Conservation (phyloP, 2,888 invertebrate genomes). For the Pollenia labialis region DNA sequence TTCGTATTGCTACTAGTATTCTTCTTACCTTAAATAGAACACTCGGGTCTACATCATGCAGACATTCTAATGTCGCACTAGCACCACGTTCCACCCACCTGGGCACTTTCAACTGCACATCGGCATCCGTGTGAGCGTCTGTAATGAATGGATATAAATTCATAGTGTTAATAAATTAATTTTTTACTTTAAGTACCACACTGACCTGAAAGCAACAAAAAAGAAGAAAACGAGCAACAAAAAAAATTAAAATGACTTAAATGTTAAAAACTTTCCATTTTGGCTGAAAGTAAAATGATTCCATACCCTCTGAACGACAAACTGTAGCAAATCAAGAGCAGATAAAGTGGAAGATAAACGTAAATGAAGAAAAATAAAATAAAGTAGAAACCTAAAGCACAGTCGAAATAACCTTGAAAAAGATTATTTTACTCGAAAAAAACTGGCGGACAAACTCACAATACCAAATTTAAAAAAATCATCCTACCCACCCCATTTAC, state of each 20-base stretch:
- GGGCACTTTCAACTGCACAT: slow-evolving; percentile 88
- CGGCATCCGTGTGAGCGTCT: slow-evolving; percentile 85
- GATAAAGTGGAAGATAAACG: slow-evolving; percentile 17
- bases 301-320: slow-evolving; percentile 24
- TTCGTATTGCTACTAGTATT: background rate
- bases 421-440: slow-evolving; percentile 11
- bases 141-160: slow-evolving; percentile 66
- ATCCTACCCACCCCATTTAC: background rate
- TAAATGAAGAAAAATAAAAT: slow-evolving; percentile 28
- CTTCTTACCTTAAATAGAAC: slow-evolving; percentile 90
- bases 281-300: slow-evolving; percentile 40
- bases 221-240: slow-evolving; percentile 13
- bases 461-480: slow-evolving; percentile 23
- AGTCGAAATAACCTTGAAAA: slow-evolving; percentile 59
- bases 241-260: slow-evolving; percentile 51
- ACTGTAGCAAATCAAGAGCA: slow-evolving; percentile 50
- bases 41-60: slow-evolving; percentile 90
- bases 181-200: slow-evolving; percentile 40
- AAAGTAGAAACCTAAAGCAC: slow-evolving; percentile 36
- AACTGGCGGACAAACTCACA: background rate
- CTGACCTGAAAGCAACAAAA: slow-evolving; percentile 22
- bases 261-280: slow-evolving; percentile 50
- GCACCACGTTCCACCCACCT: slow-evolving; percentile 90
- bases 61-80: slow-evolving; percentile 89
- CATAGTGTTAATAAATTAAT: slow-evolving; percentile 62